These are phyloP conservation scores for Lasioglossum leucozonium DNA, from an alignment of 2,888 invertebrate species.

Conservation along the genomic window DNA sequence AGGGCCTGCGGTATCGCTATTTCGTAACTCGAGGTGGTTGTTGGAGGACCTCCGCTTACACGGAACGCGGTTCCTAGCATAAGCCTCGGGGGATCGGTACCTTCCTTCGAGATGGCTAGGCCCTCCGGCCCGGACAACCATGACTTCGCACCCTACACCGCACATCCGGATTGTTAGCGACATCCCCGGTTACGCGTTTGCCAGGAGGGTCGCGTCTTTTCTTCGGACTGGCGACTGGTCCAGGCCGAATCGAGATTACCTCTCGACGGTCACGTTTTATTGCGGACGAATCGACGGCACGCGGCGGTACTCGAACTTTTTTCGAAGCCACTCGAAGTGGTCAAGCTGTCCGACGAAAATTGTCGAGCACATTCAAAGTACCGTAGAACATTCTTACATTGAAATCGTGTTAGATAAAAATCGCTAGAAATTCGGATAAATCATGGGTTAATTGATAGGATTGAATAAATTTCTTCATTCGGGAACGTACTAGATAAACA, in stretches of 20 bases:
- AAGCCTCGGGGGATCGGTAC: slow-evolving; percentile 62
- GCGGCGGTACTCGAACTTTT: not conserved
- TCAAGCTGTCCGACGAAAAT: not conserved
- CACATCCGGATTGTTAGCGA: slow-evolving; percentile 35
- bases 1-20: slow-evolving; percentile 59
- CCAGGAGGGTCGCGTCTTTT: slow-evolving; percentile 53
- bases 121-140: slow-evolving; percentile 40
- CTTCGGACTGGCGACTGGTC: slow-evolving; percentile 36
- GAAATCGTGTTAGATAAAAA: too few species aligned
- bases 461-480: not conserved
- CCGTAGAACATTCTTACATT: not conserved
- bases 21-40: slow-evolving; percentile 63
- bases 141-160: slow-evolving; percentile 63
- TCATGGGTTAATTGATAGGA: too few species aligned
- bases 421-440: not conserved
- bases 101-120: slow-evolving; percentile 51
- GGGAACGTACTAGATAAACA: not conserved
- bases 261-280: slow-evolving; percentile 54
- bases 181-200: slow-evolving; percentile 60
- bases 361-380: not conserved
- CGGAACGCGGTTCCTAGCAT: slow-evolving; percentile 69
- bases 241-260: slow-evolving; percentile 52
- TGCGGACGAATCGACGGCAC: slow-evolving; percentile 33
- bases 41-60: slow-evolving; percentile 66
- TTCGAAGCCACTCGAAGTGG: not conserved